Evolutionary conservation across 2,113 vertebrate genomes (phyloP).

Genomic region (Phalacrocorax pelagicus): DNA sequence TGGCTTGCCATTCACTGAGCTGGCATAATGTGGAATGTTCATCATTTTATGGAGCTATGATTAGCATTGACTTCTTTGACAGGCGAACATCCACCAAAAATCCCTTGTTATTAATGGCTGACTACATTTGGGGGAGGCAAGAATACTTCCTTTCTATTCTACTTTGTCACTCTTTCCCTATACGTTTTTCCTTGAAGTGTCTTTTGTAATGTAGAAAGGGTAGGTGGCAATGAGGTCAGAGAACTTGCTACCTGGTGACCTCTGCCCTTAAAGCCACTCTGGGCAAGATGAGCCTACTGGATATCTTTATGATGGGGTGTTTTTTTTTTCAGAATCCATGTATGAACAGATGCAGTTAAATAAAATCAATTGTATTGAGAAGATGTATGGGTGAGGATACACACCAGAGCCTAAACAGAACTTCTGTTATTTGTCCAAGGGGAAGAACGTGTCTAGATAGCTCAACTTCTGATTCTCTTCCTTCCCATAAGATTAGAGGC

Average conservation of each 20-base stretch:
- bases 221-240: not conserved
- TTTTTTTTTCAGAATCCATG: not conserved
- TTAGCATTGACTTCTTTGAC: not conserved
- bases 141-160: not conserved
- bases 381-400: not conserved
- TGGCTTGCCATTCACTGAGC: not conserved
- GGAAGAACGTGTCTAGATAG: not conserved
- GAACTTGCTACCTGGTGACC: not conserved
- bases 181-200: not conserved
- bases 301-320: not conserved
- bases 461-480: not conserved
- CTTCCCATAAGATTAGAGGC: not conserved
- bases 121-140: not conserved
- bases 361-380: not conserved
- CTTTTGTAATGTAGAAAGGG: not conserved
- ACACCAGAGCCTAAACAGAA: not conserved
- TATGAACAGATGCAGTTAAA: not conserved
- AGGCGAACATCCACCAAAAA: not conserved
- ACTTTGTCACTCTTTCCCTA: not conserved
- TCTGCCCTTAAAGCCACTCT: not conserved
- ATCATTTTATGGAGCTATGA: not conserved
- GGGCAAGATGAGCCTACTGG: not conserved
- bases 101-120: not conserved
- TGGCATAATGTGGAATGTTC: not conserved
- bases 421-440: not conserved